Base-by-base conservation (phyloP, 2,797 vertebrate species). In the Distichodus sexfasciatus region DNA sequence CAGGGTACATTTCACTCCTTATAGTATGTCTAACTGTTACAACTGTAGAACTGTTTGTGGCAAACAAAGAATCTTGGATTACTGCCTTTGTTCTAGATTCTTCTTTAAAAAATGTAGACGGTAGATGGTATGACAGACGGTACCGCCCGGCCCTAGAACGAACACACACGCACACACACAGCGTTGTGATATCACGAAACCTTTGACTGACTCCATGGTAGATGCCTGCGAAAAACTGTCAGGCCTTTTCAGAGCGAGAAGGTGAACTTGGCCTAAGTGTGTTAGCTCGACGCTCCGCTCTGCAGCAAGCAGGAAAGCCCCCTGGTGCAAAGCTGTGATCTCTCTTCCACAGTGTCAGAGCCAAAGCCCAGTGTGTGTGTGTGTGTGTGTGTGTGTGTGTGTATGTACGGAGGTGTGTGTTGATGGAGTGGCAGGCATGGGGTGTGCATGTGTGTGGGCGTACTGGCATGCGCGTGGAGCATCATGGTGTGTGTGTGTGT, bases 251-350 rank as follows among this genome's bases (percentile, higher is more conserved):
- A 31, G 33, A 58, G 35, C n/a, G n/a, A n/a, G 40, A 14, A 54
- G 35, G 55, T 43, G 23, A 38, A 38, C 53, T 71, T 67, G 67
- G 70, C 58, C 62, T 10, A 48, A 54, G 46, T 59, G 54, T 50
- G 54, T 61, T 79, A 71, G 83, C 83, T 82, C 83, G 79, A 82
- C 77, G 79, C 76, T 74, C 62, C 29, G 31, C 44, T 84, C 83
- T 74, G 81, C 77, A 85, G 67, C 51, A 79, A 79, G 88, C 88
- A 87, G 84, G 87, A 89, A 90, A 81, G 29, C 84, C 87, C 86
- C 68, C 81, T 86, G 85, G 85, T 58, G 88, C 79, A 76, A 91
- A 87, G 78, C 88, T 88, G 89, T 87, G 44, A 64, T 35, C 65
- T 60, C 31, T 71, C 66, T 31, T 35, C 59, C 40, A 47, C 35